Evolutionary conservation across 2,113 vertebrate genomes (phyloP), one percentile per base, ranked within the genome.

Genomic region (Pholis gunnellus): DNA sequence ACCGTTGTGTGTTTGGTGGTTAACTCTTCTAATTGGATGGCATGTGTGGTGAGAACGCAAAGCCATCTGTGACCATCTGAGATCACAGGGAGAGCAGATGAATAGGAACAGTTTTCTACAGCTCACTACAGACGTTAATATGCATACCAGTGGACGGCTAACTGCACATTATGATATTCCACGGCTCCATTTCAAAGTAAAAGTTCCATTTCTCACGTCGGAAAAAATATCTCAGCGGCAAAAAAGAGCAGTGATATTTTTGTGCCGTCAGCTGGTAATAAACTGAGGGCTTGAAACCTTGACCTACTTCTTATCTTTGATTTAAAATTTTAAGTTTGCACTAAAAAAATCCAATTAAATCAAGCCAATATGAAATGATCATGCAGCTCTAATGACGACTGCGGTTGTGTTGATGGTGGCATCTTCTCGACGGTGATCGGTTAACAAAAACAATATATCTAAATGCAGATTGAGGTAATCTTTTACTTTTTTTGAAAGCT

Each of bases 41-140:
- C 42, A 44, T 76, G 73, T 85, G 75, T 83, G 82, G 80, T 79
- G 83, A 85, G 78, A 89, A 86, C 79, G 63, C 68, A 79, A 60
- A 82, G 81, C 88, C 89, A 91, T 88, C 87, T 85, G 86, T 81
- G 86, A 88, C 80, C 76, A 82, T 84, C 79, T 75, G 84, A 93
- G 85, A 93, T 93, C 83, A 89, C 67, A 90, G 87, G 74, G 65
- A 87, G 56, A n/a, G 84, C 83, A 90, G 89, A 91, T 87, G 85
- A 92, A 91, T 78, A 88, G 77, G 82, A 89, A 89, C 87, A 86
- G 81, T 91, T 91, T 20, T 83, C 83, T 78, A 80, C 79, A 65
- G 86, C 89, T 88, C 89, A 64, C 88, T 73, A 25, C 81, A 85
- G 82, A 81, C 84, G 89, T 87, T 67, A 71, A 75, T 65, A 50